Evolutionary conservation across 1,140 invertebrate genomes (phyloP).

Genomic region (Phocides pigmalion): DNA sequence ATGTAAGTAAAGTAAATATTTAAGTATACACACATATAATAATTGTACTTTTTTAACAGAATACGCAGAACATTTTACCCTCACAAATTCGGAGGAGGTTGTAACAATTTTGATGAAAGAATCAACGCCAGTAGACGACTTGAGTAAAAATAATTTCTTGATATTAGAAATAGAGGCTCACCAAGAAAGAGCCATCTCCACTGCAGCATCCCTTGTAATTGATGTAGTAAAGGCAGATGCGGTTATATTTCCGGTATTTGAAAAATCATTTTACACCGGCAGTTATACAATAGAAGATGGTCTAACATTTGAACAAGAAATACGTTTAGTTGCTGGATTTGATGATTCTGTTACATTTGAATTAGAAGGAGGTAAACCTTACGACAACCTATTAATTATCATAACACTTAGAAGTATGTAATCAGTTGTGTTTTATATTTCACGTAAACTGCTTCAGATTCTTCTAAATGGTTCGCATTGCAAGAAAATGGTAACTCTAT

Average conservation of each 20-base stretch:
- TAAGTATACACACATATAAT: no score
- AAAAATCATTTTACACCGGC: constrained; percentile 52
- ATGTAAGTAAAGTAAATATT: no score
- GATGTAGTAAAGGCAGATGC: constrained; percentile 42
- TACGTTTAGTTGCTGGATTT: constrained; percentile 45
- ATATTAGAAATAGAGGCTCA: constrained; percentile 52
- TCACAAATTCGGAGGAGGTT: constrained; percentile 38
- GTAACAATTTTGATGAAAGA: constrained; percentile 39
- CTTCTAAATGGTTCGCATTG: constrained; percentile 37
- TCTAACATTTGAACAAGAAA: constrained; percentile 46
- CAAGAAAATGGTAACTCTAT: constrained; percentile 32
- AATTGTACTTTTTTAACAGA: constrained; percentile 43
- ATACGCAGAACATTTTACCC: constrained; percentile 41
- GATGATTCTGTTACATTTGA: constrained; percentile 52
- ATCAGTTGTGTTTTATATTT: neutral
- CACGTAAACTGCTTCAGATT: constrained; percentile 13
- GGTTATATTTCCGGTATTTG: constrained; percentile 45
- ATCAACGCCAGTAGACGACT: constrained; percentile 38
- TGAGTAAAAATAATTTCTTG: constrained; percentile 47
- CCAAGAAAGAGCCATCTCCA: constrained; percentile 50
- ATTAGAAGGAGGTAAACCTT: constrained; percentile 54
- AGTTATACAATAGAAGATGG: constrained; percentile 40
- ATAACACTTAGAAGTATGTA: no score
- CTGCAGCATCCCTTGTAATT: constrained; percentile 47
- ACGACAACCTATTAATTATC: neutral